These are phyloP conservation scores for Rissa tridactyla DNA, from an alignment of 2,113 vertebrate genomes.

Conservation along the genomic window DNA sequence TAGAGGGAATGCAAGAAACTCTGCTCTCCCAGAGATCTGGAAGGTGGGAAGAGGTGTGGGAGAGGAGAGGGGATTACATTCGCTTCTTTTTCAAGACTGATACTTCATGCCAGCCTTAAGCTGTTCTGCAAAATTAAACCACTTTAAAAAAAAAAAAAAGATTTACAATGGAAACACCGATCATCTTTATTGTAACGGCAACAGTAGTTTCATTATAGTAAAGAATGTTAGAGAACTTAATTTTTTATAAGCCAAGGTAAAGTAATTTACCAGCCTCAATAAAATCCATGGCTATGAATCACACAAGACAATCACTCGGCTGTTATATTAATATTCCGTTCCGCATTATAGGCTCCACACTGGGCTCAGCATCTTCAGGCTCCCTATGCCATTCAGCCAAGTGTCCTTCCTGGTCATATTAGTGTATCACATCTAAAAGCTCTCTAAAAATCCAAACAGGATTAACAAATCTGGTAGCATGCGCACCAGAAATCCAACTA, in stretches of 20 bases:
- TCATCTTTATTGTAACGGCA: conserved; percentile 54
- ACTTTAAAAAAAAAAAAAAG: conserved; percentile 8
- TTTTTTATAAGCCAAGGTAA: conserved; percentile 43
- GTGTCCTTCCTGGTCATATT: background rate
- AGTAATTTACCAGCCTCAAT: conserved; percentile 44
- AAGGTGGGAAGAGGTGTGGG: background rate
- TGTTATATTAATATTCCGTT: background rate
- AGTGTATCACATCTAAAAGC: background rate
- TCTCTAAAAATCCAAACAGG: background rate
- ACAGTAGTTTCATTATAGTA: conserved; percentile 47
- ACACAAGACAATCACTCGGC: conserved; percentile 3
- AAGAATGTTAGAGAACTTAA: conserved; percentile 45
- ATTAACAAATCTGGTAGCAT: background rate
- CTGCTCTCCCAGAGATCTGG: background rate
- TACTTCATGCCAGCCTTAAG: conserved; percentile 3
- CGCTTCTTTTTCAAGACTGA: background rate
- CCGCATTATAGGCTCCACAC: conserved; percentile 34
- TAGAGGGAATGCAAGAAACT: conserved; percentile 27
- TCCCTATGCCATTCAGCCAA: background rate
- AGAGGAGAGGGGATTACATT: background rate
- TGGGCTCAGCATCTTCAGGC: conserved; percentile 38
- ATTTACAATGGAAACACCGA: conserved; percentile 65
- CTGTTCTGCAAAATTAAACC: conserved; percentile 36
- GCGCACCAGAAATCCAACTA: conserved; percentile 6
- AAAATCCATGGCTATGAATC: conserved; percentile 28